Base-by-base conservation (phyloP, 2,113 vertebrate genomes). In the Polyodon spathula region DNA sequence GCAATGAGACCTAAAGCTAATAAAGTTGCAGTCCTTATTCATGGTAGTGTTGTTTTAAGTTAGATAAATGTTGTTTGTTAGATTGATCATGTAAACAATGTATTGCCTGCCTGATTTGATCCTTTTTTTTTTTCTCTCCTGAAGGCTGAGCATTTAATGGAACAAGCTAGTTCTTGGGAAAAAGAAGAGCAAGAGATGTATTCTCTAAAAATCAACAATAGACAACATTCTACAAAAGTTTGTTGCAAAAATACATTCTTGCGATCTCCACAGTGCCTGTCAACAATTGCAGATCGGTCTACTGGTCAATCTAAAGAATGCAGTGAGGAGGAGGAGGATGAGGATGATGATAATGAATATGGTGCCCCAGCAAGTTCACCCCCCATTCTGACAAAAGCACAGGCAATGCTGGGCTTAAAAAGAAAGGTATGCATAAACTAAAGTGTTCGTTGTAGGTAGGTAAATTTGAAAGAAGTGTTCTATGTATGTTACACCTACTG, bases 161-260 rank as follows among this genome's bases (percentile, higher is more conserved):
- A 94, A 61, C 93, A 92, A 83, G 88, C 91, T 67, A 89, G 88
- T 84, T 91, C 90, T 80, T 93, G 92, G 89, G 90, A 93, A 72
- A 90, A 92, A 65, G 92, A 94, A 74, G 90, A 93, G 65, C 86
- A 88, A 75, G 92, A 90, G 67, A 76, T 80, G 58, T 84, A 81
- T 76, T 76, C 78, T 62, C 63, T 87, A 7, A 87, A 80, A 80
- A 76, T 79, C 43, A 71, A 73, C 50, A 81, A 76, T 82, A 86
- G 88, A 75, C 91, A 86, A 74, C 87, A 90, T 67, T 85, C 91
- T 72, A 86, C 92, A 64, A 94, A 92, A 86, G 86, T 89, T 77
- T 89, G 88, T 81, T 88, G 90, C 60, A 93, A 92, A 82, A 89
- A 90, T 66, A 90, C 90, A 56, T 91, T 86, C 78, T 75, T 89